A percentile compares a stretch with the other conserved stretches of the same genome.
phyloP scores from a whole-genome alignment of 2,888 invertebrate genomes.

The Bimastos eiseni region DNA sequence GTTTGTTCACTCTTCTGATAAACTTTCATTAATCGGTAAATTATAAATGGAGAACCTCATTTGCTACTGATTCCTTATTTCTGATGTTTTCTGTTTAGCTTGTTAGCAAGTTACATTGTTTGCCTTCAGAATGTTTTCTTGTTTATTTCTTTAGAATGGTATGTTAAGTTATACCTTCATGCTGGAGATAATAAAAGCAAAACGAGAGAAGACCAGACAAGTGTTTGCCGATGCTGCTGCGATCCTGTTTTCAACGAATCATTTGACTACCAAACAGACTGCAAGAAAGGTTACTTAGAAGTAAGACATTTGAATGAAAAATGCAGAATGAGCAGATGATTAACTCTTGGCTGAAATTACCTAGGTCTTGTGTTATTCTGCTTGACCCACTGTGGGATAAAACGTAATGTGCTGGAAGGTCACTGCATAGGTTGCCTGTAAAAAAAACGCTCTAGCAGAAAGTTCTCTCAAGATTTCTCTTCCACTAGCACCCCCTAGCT shows the following conservation, averaged over 20 bases:
- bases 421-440: neutral
- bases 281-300: slow-evolving; percentile 17
- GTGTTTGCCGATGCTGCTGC: slow-evolving; percentile 10
- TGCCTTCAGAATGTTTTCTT: neutral
- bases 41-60: neutral
- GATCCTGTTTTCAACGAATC: slow-evolving; percentile 15
- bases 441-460: neutral
- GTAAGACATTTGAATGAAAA: neutral
- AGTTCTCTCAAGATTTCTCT: too few relatives aligned
- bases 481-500: too few relatives aligned
- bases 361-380: neutral
- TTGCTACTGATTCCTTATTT: neutral
- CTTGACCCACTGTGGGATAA: neutral
- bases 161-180: neutral
- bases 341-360: neutral
- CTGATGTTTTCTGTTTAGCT: neutral
- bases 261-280: slow-evolving; percentile 21
- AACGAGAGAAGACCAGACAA: neutral
- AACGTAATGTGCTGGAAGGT: neutral
- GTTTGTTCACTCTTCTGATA: neutral
- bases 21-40: neutral
- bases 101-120: neutral
- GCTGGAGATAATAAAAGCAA: neutral
- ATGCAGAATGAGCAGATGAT: too few relatives aligned
- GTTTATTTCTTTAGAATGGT: neutral